Conservation (phyloP, 2,113 vertebrate species). For the Chamaea fasciata region DNA sequence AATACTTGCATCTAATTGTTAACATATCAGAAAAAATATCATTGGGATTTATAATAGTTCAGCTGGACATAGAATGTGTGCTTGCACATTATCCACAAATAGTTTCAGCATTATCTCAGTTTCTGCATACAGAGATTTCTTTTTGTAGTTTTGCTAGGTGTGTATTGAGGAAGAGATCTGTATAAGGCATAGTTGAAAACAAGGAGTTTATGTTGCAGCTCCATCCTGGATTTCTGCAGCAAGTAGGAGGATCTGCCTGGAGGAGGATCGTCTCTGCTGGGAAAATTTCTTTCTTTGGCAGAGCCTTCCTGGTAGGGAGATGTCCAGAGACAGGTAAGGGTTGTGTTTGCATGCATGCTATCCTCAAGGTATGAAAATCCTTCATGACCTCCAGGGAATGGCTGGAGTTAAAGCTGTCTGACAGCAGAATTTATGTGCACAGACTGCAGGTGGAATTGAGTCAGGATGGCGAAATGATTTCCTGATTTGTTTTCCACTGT, state of each 20-base stretch:
- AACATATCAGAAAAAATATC: background rate
- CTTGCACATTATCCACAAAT: background rate
- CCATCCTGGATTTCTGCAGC: background rate
- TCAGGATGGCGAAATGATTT: background rate
- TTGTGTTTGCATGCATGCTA: background rate
- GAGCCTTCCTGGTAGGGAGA: background rate
- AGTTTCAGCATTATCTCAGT: background rate
- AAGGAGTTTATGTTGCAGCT: background rate
- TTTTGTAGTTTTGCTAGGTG: background rate
- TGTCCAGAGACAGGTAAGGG: background rate
- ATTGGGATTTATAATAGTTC: background rate
- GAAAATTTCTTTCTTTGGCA: background rate
- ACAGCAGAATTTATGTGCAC: background rate
- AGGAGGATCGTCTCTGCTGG: background rate
- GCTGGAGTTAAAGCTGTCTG: background rate
- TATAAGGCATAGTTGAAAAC: background rate
- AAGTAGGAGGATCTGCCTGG: accelerated
- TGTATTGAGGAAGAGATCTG: background rate
- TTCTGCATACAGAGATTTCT: background rate
- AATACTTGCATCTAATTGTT: background rate
- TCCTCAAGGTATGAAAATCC: background rate
- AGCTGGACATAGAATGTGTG: background rate
- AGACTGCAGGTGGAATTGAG: background rate
- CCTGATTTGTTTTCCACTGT: background rate
- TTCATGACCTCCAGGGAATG: background rate